Conservation (phyloP, 2,888 invertebrate species). For the Brachycybe producta region DNA sequence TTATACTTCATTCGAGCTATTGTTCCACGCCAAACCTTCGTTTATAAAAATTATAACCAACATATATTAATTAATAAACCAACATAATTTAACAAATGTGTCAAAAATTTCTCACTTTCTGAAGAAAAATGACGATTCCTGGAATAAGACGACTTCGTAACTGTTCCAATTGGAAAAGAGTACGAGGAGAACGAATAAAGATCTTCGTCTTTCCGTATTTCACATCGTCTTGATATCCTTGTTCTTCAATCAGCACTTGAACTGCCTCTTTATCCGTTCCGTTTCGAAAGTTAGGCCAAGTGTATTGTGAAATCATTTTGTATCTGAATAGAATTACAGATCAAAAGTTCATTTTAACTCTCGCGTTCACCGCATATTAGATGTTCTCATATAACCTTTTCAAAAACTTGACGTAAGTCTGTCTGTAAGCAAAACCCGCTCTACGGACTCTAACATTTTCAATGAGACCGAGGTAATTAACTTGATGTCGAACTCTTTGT, state of each 20-base stretch:
- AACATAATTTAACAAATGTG: not conserved
- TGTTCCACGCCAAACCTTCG: conserved; percentile 61
- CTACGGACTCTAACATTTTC: conserved; percentile 92
- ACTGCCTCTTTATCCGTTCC: conserved; percentile 69
- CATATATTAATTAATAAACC: conserved; percentile 5
- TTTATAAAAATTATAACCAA: conserved; percentile 8
- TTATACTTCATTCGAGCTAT: conserved; percentile 64
- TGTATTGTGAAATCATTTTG: conserved; percentile 90
- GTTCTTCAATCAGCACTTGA: conserved; percentile 65
- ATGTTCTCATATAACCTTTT: conserved; percentile 48
- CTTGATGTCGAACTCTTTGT: conserved; percentile 49
- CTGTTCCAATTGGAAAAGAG: conserved; percentile 76
- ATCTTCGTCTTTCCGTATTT: conserved; percentile 92
- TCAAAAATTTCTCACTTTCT: conserved; percentile 53
- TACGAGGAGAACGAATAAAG: conserved; percentile 84
- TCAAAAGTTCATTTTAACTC: not conserved
- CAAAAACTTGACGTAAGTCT: conserved; percentile 83
- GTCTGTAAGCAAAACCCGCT: conserved; percentile 93
- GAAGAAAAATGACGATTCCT: conserved; percentile 77
- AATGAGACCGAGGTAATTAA: conserved; percentile 70
- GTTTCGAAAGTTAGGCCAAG: conserved; percentile 90
- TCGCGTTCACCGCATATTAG: not conserved
- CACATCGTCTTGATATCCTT: conserved; percentile 64
- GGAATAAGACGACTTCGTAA: conserved; percentile 77
- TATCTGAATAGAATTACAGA: conserved; percentile 47